Evolutionary conservation across 2,113 vertebrate species (phyloP), one percentile per base, ranked within the genome.

Genomic region (Oplegnathus fasciatus): DNA sequence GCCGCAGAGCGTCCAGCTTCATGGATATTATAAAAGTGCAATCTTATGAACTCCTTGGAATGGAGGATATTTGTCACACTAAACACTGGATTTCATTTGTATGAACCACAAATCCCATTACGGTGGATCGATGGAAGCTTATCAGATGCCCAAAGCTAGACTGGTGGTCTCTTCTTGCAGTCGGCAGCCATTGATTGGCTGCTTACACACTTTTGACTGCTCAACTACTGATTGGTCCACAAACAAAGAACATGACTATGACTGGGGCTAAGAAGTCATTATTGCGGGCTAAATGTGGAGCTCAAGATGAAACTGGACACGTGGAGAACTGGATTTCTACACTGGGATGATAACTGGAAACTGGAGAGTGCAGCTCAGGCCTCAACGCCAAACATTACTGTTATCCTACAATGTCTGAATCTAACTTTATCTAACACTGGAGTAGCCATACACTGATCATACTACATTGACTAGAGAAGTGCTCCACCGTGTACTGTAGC

Each of bases 371-470:
- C 72, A 87, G 86, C 89, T 90, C 54, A 78, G 68, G 85, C 90
- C 88, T 84, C 82, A 50, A 77, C 73, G 85, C 90, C 83, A 90
- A 89, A 91, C 80, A 62, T 90, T 80, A 87, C 76, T 89, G 85
- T 87, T 89, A 83, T 69, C 61, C 55, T 87, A 62, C 68, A 78
- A 72, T 79, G 76, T 86, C 84, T 90, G 50, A 89, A 75, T 75
- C 48, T 83, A 84, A 91, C 82, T 58, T 73, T 83, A 87, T 80
- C 55, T 92, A 89, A 92, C 92, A 94, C 92, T 93, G 92, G 91
- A 91, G 90, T 93, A 93, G 89, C 85, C 57, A 34, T 46, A 90
- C 92, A 93, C 90, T 94, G 92, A 89, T 86, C 85, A 58, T 87
- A 83, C 77, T 48, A 84, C 86, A 78, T 78, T 75, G 85, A 91